Conservation (phyloP, 1,140 invertebrate species). For the Helicoverpa zea region DNA sequence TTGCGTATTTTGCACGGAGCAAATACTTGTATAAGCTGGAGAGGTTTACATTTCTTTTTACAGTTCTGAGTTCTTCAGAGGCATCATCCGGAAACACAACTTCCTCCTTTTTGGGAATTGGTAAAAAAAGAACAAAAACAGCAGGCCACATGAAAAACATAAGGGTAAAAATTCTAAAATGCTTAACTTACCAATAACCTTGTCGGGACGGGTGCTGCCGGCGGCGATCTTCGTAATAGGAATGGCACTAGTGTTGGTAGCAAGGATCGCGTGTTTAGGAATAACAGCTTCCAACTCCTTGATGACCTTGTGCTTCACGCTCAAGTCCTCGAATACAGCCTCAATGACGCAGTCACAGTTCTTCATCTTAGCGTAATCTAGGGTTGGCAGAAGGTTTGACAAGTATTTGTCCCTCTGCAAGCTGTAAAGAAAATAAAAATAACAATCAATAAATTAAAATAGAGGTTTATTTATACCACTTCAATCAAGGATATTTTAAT, state of each 20-base stretch:
- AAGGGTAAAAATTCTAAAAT: too few relatives aligned
- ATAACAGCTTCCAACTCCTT: constrained; percentile 97
- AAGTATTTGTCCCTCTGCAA: constrained; percentile 94
- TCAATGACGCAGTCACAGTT: constrained; percentile 98
- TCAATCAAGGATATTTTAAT: too few relatives aligned
- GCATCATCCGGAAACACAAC: too few relatives aligned
- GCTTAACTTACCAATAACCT: constrained; percentile 91
- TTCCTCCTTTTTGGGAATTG: too few relatives aligned
- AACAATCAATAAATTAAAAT: too few relatives aligned
- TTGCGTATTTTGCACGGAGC: too few relatives aligned
- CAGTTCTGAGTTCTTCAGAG: too few relatives aligned
- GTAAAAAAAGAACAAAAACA: too few relatives aligned
- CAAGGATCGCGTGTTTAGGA: constrained; percentile 97
- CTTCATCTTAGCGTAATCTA: constrained; percentile 95
- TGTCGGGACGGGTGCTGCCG: constrained; percentile 97
- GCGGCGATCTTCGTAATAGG: constrained; percentile 98
- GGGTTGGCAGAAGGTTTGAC: constrained; percentile 93
- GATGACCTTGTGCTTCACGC: constrained; percentile 98
- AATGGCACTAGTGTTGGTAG: constrained; percentile 99
- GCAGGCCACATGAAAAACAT: too few relatives aligned
- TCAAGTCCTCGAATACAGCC: constrained; percentile 99
- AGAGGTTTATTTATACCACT: too few relatives aligned
- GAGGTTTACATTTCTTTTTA: too few relatives aligned
- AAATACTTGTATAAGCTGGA: too few relatives aligned
- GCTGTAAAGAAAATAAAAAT: constrained; percentile 79